Evolutionary conservation across 2,113 vertebrate species (phyloP).

Genomic region (Strigops habroptila): DNA sequence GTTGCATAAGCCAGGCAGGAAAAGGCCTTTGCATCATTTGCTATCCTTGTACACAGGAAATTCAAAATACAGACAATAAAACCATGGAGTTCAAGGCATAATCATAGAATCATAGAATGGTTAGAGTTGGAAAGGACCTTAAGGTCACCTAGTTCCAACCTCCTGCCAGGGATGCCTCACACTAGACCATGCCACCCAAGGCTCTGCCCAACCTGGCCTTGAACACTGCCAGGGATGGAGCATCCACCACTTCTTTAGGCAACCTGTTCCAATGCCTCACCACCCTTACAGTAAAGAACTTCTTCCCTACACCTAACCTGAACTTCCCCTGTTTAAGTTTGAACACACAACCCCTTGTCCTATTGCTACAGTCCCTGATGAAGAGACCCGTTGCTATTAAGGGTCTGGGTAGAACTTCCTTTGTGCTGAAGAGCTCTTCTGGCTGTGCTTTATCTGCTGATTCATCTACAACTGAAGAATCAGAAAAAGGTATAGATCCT

Average conservation of each 20-base stretch:
- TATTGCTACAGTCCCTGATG: not conserved
- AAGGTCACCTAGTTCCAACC: not conserved
- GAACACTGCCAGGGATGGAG: not conserved
- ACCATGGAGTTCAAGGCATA: not conserved
- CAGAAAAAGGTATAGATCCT: not conserved
- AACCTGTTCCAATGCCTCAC: not conserved
- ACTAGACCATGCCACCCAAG: not conserved
- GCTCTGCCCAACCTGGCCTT: not conserved
- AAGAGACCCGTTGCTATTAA: not conserved
- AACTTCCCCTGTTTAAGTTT: not conserved
- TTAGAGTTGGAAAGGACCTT: not conserved
- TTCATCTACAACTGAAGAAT: not conserved
- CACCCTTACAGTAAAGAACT: not conserved
- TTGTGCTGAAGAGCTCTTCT: not conserved
- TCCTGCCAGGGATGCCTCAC: not conserved
- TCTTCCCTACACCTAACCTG: not conserved
- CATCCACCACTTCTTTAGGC: not conserved
- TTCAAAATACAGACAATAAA: not conserved
- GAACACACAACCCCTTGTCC: not conserved
- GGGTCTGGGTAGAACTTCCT: not conserved
- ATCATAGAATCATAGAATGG: not conserved
- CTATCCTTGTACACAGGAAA: not conserved
- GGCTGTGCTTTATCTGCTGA: not conserved
- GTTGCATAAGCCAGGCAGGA: not conserved
- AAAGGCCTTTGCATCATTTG: not conserved